Evolutionary conservation across 2,888 invertebrate genomes (phyloP).

Genomic region (Spisula subtruncata): DNA sequence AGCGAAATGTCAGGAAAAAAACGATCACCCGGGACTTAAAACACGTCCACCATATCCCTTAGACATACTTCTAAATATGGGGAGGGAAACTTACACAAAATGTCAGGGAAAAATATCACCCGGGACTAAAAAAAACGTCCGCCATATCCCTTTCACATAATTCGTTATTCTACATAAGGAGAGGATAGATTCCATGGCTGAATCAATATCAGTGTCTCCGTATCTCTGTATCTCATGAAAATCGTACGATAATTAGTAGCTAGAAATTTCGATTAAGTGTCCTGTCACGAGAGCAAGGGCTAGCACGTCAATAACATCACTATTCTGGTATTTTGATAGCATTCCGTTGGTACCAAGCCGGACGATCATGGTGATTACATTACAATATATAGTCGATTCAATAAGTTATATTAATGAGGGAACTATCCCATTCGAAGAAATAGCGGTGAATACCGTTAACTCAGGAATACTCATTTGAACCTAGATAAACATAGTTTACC

Average conservation of each 20-base stretch:
- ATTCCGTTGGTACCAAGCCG: too few relatives aligned
- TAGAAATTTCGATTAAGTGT: neutral
- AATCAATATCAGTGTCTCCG: neutral
- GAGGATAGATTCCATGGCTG: neutral
- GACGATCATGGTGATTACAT: too few relatives aligned
- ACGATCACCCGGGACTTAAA: too few relatives aligned
- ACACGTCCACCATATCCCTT: too few relatives aligned
- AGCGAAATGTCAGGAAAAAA: too few relatives aligned
- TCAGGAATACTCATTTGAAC: too few relatives aligned
- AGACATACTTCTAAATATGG: too few relatives aligned
- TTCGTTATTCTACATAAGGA: neutral
- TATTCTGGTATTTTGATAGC: neutral
- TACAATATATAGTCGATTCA: too few relatives aligned
- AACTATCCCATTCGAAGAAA: too few relatives aligned
- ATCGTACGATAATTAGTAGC: slow-evolving; percentile 1
- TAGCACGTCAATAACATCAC: neutral
- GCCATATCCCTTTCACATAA: neutral
- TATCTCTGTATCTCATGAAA: neutral
- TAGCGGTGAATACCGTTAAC: too few relatives aligned
- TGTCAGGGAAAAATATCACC: neutral
- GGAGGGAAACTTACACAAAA: neutral
- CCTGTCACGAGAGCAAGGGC: neutral
- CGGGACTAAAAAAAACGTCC: neutral
- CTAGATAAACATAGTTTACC: too few relatives aligned
- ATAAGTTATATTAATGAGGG: too few relatives aligned